Percentiles rank a stretch among this genome's conserved stretches.
phyloP scores from a whole-genome alignment of 2,113 vertebrate genomes.

The Hydrolagus affinis region DNA sequence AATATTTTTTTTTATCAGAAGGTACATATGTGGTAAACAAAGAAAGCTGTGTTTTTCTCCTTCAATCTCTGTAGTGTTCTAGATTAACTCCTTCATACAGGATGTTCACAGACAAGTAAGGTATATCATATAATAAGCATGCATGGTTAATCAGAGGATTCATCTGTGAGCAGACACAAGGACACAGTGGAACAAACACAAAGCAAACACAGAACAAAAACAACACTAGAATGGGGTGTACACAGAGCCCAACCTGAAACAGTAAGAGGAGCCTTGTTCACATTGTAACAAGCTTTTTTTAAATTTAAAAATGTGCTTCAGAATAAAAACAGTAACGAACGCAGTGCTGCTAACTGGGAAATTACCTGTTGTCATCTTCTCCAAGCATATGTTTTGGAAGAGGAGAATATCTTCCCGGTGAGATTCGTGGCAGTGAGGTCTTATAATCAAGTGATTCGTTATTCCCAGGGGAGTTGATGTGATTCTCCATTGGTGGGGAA shows the following conservation, averaged over 20 bases:
- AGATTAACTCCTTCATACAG: too few species aligned
- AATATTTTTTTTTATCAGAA: too few species aligned
- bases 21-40: too few species aligned
- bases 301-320: background rate
- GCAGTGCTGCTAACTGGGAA: constrained; percentile 39
- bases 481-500: constrained; percentile 88
- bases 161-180: too few species aligned
- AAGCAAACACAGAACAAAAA: background rate
- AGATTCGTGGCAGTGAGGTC: constrained; percentile 74
- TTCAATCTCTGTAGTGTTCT: too few species aligned
- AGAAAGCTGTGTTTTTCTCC: too few species aligned
- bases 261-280: background rate
- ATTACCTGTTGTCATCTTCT: constrained; percentile 95
- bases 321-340: background rate
- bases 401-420: constrained; percentile 86
- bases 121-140: background rate
- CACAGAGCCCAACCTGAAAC: background rate
- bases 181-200: background rate
- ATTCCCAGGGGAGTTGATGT: constrained; percentile 74
- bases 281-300: background rate
- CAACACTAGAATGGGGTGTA: background rate
- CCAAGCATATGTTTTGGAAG: constrained; percentile 87
- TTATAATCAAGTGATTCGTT: constrained; percentile 92
- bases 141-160: background rate
- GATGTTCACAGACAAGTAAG: background rate